Base-by-base conservation (phyloP, 1,140 invertebrate species). In the Cydia splendana region DNA sequence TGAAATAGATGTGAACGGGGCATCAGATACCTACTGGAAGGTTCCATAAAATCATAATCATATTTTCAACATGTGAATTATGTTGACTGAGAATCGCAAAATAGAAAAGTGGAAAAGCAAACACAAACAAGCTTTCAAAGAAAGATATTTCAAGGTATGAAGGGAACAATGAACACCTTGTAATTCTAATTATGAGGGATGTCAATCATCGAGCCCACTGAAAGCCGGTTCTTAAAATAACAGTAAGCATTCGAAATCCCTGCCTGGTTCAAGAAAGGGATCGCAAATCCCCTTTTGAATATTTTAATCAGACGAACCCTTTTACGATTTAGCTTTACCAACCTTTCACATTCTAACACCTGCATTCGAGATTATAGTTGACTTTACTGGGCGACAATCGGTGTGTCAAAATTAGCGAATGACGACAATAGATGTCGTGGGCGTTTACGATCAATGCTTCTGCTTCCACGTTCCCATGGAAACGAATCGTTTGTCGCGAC, bases 361-460 rank as follows among this genome's bases (percentile, higher is more conserved):
- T 62, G 57, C 57, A 62, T 24, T 57, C 2, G n/a, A 57, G 53
- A 57, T 57, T 48, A 12, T 18, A 62, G 18, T 62, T 62, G n/a
- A n/a, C 30, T 71, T 18, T 71, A 71, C 9, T 15, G 28, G 13
- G 3, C 24, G 34, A 0, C 4, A 34, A 34, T 34, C 34, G 34
- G 5, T 24, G 18, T 71, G 30, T 34, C 12, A 34, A 38, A 71
- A 71, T 5, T 38, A 18, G 4, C 15, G 69, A 34, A 38, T 15
- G 15, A 71, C 69, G 30, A 34, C 48, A 53, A 18, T 45, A 75
- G 42, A 75, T 75, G 74, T 51, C 74, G 74, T 71, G 34, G 67
- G n/a, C 28, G 67, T 71, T 42, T 71, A 18, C 30, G 34, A 71
- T 71, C 67, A 71, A 75, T 75, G 42, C n/a, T 71, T 71, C 67